Evolutionary conservation across 2,797 vertebrate genomes (phyloP).

Genomic region (Microcaecilia unicolor): DNA sequence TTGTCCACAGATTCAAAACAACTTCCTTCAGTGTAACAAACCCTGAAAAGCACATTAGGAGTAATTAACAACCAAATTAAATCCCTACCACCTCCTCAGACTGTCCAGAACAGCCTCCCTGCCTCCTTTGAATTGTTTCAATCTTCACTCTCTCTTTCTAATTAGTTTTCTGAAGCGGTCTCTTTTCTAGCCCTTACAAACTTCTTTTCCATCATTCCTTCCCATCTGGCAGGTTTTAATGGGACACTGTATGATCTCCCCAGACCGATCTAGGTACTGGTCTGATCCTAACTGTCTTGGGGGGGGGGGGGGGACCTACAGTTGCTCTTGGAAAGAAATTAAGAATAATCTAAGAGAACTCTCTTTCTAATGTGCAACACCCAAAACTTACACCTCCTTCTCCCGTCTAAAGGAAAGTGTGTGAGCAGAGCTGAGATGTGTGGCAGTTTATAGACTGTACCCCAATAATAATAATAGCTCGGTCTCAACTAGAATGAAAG

Average conservation of each 20-base stretch:
- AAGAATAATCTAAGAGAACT: fast-evolving
- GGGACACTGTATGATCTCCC: too few species aligned
- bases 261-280: too few species aligned
- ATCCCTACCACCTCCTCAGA: slow-evolving; percentile 35
- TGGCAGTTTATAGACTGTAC: slow-evolving; percentile 20
- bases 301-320: too few species aligned
- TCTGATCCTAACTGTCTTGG: too few species aligned
- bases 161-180: not conserved
- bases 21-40: slow-evolving; percentile 18
- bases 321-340: too few species aligned
- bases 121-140: not conserved
- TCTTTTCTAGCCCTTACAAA: not conserved
- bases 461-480: slow-evolving; percentile 49
- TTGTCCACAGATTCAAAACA: slow-evolving; percentile 28
- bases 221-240: too few species aligned
- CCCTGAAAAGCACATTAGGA: slow-evolving; percentile 24
- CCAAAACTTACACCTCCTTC: not conserved
- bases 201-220: too few species aligned
- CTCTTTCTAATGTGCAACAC: not conserved
- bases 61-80: slow-evolving; percentile 29
- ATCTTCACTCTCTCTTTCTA: not conserved
- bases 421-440: not conserved
- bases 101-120: too few species aligned
- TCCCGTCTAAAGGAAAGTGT: not conserved
- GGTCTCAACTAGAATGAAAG: slow-evolving; percentile 58